These are phyloP conservation scores for Camptogramma bilineatum DNA, from an alignment of 2,888 invertebrate species.

Conservation along the genomic window DNA sequence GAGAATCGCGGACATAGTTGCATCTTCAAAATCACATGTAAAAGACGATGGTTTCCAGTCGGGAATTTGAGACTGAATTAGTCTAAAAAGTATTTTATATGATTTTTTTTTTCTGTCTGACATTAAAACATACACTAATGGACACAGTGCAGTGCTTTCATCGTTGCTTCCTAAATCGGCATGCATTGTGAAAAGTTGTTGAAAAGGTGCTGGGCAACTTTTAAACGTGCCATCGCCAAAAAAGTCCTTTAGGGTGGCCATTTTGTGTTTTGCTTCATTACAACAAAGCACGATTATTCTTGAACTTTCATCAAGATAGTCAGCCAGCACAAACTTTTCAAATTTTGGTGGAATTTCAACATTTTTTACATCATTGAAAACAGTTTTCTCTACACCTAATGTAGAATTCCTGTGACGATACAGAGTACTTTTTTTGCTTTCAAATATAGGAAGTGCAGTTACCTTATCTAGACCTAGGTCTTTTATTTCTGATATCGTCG, in stretches of 20 bases:
- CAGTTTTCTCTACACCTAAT: neutral
- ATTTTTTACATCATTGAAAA: neutral
- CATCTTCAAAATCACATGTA: constrained; percentile 27
- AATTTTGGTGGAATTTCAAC: neutral
- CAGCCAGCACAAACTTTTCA: neutral
- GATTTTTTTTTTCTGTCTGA: constrained; percentile 19
- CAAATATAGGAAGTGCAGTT: too few species aligned
- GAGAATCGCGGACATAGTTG: constrained; percentile 21
- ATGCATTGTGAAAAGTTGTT: constrained; percentile 24
- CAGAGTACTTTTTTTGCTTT: too few species aligned
- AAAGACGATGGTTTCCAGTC: neutral
- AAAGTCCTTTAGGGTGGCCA: neutral
- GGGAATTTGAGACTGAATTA: too few species aligned
- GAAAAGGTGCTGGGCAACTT: constrained; percentile 24
- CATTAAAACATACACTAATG: constrained; percentile 19
- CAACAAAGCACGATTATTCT: neutral
- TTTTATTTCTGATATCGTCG: too few species aligned
- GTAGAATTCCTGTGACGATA: neutral
- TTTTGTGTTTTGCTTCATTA: neutral
- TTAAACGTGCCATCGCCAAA: constrained; percentile 25
- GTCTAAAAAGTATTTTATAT: too few species aligned
- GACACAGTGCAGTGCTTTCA: constrained; percentile 8
- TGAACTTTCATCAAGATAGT: neutral
- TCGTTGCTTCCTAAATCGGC: constrained; percentile 16
- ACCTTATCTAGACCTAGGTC: too few species aligned